Base-by-base conservation (phyloP, 2,797 vertebrate species). In the Gastrophryne carolinensis region DNA sequence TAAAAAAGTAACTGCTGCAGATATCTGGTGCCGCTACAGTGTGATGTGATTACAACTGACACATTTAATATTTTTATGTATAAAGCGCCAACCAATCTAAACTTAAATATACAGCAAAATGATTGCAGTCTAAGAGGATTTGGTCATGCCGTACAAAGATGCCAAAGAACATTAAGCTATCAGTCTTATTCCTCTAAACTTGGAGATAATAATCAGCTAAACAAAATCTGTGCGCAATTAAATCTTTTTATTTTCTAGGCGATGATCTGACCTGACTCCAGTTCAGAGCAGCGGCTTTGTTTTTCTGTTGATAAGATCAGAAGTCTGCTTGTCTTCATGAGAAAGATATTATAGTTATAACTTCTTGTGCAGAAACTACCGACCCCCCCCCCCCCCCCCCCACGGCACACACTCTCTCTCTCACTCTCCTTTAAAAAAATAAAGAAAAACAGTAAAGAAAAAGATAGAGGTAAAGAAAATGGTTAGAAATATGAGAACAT, bases 321-420 rank as follows among this genome's bases (percentile, higher is more conserved):
- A 57, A 56, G 72, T 57, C 52, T 73, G 34, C 24, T 73, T 65
- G 26, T 56, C 72, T 65, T 64, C 52, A 65, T 72, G 47, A 73
- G 71, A 73, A 73, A 73, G 39, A 34, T 27, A 39, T 35, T 10
- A 62, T n/a, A n/a, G n/a, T 72, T 41, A 64, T 24, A 56, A 37
- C 47, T 73, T 34, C 52, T 30, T 47, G 49, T 57, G 34, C 50
- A 65, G 49, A 53, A 47, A 54, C 15, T 27, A 35, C n/a, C n/a
- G n/a, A n/a, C n/a, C n/a, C n/a, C n/a, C n/a, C n/a, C n/a, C n/a
- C n/a, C n/a, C n/a, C n/a, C n/a, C n/a, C n/a, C n/a, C n/a, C n/a
- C n/a, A n/a, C n/a, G n/a, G n/a, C n/a, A n/a, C n/a, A n/a, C n/a
- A n/a, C n/a, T n/a, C n/a, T n/a, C n/a, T n/a, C n/a, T n/a, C n/a